A percentile compares a stretch with the other conserved stretches of the same genome.
These are phyloP conservation scores for Regulus satrapa DNA, from an alignment of 2,113 vertebrate genomes.

Conservation along the genomic window DNA sequence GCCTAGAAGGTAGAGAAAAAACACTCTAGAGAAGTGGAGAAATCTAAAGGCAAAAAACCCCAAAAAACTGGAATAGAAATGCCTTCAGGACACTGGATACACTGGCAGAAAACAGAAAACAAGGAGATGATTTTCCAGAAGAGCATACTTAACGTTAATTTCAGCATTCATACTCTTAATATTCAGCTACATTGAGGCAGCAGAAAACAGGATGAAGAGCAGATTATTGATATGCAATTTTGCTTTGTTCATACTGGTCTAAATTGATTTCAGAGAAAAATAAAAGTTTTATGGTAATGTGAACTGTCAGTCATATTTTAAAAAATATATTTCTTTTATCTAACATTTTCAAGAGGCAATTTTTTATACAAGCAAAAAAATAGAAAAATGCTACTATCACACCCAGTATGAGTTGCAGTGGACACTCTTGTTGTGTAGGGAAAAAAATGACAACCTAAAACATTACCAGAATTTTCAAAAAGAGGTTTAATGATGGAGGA, in stretches of 20 bases:
- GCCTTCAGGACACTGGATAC: background rate
- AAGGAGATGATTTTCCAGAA: background rate
- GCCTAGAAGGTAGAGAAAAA: background rate
- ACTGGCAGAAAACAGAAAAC: background rate
- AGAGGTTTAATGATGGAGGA: background rate
- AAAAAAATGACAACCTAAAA: background rate
- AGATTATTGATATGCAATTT: background rate
- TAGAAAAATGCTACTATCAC: background rate
- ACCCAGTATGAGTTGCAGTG: background rate
- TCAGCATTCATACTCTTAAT: background rate
- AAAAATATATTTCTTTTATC: background rate
- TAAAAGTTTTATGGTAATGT: background rate
- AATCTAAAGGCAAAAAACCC: background rate
- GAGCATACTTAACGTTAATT: background rate
- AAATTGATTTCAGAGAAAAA: background rate
- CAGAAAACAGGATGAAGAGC: background rate
- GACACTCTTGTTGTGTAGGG: background rate
- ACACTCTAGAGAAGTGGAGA: background rate
- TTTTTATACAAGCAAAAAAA: background rate
- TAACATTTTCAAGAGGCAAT: background rate
- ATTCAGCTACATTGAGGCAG: background rate
- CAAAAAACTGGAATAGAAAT: background rate
- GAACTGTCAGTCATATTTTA: background rate
- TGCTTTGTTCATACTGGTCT: background rate
- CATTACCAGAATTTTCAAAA: background rate